Evolutionary conservation across 2,888 invertebrate species (phyloP), one percentile per base, ranked within the genome.

Genomic region (Timandra comae): DNA sequence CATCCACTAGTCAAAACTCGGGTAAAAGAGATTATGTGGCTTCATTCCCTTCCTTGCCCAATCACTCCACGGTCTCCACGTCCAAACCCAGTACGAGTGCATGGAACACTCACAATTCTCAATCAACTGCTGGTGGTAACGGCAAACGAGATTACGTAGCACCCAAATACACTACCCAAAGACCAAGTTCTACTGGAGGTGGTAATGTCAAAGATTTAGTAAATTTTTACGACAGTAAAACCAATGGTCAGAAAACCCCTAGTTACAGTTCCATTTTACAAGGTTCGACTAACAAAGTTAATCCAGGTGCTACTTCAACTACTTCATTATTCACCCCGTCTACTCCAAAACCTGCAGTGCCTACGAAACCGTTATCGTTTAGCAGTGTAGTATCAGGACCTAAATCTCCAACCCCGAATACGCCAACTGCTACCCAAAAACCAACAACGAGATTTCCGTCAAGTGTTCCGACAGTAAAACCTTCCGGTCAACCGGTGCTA

Each of bases 131-230:
- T 10, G 7, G 31, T n/a, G 40, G 46, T 13, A 16, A 16, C 16
- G 65, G 63, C 7, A 76, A 63, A 54, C 59, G 78, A 37, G 78
- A 78, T 43, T 79, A 72, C 46, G 69, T 74, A 12, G 65, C 72
- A 13, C 63, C 76, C 10, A 71, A 77, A 43, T 60, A 61, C 26
- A 63, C 77, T 31, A 41, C 69, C 7, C 36, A 38, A 29, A 50
- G 56, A 32, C 56, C 63, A 6, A 25, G 39, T 11, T 53, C 47
- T 20, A 53, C 46, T 20, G 43, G 53, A 24, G 46, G 55, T 6
- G 70, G 74, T 25, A 78, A 76, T 50, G 82, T 85, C 1, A 75
- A 81, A 49, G 84, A 80, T 41, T 58, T 85, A 7, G 49, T 85
- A 21, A 74, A 80, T 37, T 79, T 70, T 49, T 85, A 73, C 43